Percentiles rank a stretch among this genome's conserved stretches.
These are phyloP conservation scores for Ctenochaetus hawaiiensis DNA, from an alignment of 2,797 vertebrate species.

Conservation along the genomic window DNA sequence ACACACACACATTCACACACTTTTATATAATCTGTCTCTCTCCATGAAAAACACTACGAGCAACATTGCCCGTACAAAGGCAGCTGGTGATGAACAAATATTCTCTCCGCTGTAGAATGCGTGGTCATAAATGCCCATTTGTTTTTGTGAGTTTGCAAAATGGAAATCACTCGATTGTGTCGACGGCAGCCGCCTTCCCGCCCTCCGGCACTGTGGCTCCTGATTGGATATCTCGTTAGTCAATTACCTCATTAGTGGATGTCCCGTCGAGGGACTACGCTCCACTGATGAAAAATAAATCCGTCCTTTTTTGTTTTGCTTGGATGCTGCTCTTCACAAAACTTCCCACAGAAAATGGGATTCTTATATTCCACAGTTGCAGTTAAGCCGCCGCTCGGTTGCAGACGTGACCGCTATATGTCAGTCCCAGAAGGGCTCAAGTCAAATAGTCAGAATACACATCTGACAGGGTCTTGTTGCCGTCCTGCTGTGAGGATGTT, in stretches of 20 bases:
- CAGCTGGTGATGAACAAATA: slow-evolving; percentile 80
- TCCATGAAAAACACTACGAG: slow-evolving; percentile 50
- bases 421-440: slow-evolving; percentile 57
- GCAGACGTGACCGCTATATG: slow-evolving; percentile 44
- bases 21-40: slow-evolving; percentile 59
- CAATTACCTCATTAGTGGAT: slow-evolving; percentile 74
- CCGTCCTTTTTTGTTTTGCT: slow-evolving; percentile 39
- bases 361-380: slow-evolving; percentile 27
- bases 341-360: slow-evolving; percentile 34
- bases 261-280: slow-evolving; percentile 47
- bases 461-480: slow-evolving; percentile 57
- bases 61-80: slow-evolving; percentile 52
- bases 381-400: slow-evolving; percentile 47
- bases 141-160: slow-evolving; percentile 46
- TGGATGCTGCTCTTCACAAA: slow-evolving; percentile 32
- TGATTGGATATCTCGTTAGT: slow-evolving; percentile 79
- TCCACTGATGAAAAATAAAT: slow-evolving; percentile 47
- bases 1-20: slow-evolving; percentile 34
- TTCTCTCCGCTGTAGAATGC: slow-evolving; percentile 52
- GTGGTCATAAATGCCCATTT: slow-evolving; percentile 42
- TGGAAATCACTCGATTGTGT: slow-evolving; percentile 62
- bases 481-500: slow-evolving; percentile 32
- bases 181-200: slow-evolving; percentile 60
- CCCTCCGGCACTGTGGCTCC: slow-evolving; percentile 61
- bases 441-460: slow-evolving; percentile 55